These are phyloP conservation scores for Montipora cactus DNA, from an alignment of 64 coral and sea anemone species.

Conservation along the genomic window DNA sequence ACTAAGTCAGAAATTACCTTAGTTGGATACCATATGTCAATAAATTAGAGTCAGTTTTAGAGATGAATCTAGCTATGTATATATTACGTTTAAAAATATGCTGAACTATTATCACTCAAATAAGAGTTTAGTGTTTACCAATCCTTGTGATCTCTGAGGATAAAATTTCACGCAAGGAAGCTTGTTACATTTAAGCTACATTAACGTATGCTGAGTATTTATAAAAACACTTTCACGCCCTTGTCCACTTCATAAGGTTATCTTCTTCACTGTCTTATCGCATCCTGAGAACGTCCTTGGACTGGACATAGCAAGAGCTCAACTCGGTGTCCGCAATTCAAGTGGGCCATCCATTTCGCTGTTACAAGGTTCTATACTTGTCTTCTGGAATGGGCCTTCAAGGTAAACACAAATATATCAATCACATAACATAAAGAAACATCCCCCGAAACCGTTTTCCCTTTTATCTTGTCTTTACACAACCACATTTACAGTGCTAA, in stretches of 20 bases:
- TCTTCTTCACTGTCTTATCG: not conserved
- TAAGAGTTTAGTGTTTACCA: not conserved
- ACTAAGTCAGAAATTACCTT: too few relatives aligned
- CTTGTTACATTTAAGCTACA: not conserved
- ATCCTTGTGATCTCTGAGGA: not conserved
- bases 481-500: too few relatives aligned
- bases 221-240: not conserved
- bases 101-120: not conserved
- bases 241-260: not conserved
- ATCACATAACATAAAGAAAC: not conserved
- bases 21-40: too few relatives aligned
- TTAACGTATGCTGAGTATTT: not conserved
- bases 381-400: conserved; percentile 43
- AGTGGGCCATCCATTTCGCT: not conserved
- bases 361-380: conserved; percentile 43
- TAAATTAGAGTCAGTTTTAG: too few relatives aligned
- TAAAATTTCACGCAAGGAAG: not conserved
- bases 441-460: not conserved
- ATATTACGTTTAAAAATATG: not conserved
- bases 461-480: not conserved
- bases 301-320: not conserved
- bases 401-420: not conserved
- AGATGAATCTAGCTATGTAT: not conserved
- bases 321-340: not conserved
- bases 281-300: not conserved